Evolutionary conservation across 2,888 invertebrate species (phyloP), one percentile per base, ranked within the genome.

Genomic region (Amphipyra tragopoginis): DNA sequence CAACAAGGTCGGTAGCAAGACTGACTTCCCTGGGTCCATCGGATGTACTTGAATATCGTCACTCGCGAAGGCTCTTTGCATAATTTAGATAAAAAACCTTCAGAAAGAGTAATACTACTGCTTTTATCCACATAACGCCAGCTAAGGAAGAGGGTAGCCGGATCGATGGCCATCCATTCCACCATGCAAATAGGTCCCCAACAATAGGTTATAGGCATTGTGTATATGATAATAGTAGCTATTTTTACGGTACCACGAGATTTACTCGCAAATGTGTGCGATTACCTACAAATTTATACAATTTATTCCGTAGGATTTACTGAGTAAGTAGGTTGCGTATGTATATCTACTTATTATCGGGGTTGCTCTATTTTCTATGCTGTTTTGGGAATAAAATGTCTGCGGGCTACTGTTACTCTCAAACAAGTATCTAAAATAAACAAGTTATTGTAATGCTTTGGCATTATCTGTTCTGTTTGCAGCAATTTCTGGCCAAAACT

Each of bases 131-230:
- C n/a, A 44, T 43, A 14, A 21, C 29, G 51, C 4, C 42, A 33
- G 40, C 51, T 34, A 29, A 49, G 44, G 13, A 55, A 55, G 44
- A 14, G 47, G 39, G 26, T 55, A 52, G 13, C 13, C 40, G 56
- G 69, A 71, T 81, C 79, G 74, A 81, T 77, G 74, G 49, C 21
- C 65, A 50, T 26, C 68, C 56, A 67, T 69, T 60, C 63, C 54
- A 48, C 67, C 68, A 78, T 65, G 70, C 75, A 80, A 81, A 77
- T 77, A 72, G 69, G 54, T 63, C 65, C 54, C 62, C 53, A 38
- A 71, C 67, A 65, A 77, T 60, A 60, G 71, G 53, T 63, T 57
- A 61, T 62, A 71, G 65, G 62, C 72, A 72, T 65, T 70, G 68
- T 71, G 66, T 59, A 61, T 61, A 69, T 65, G 61, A 72, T 77